These are phyloP conservation scores for Homalodisca vitripennis DNA, from an alignment of 1,140 invertebrate species.

Conservation along the genomic window DNA sequence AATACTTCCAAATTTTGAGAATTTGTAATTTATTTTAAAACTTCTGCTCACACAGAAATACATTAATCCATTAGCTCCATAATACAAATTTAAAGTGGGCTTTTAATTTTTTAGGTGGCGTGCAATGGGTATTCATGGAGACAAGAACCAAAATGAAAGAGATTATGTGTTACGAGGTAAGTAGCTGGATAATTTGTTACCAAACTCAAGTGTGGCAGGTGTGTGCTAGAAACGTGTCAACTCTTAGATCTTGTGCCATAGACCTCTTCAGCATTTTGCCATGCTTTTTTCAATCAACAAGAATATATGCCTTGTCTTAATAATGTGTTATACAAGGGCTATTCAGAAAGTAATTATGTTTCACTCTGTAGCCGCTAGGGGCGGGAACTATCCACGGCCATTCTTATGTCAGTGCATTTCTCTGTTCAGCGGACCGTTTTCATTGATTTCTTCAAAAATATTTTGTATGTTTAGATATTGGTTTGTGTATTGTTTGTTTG, in stretches of 20 bases:
- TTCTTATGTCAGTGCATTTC: too few species aligned
- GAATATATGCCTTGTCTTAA: too few species aligned
- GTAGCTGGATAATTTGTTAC: slow-evolving; percentile 2
- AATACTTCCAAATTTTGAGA: neutral
- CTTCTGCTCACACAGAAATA: too few species aligned
- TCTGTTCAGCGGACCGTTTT: too few species aligned
- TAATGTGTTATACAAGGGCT: neutral
- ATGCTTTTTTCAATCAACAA: too few species aligned
- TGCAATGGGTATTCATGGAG: slow-evolving; percentile 94
- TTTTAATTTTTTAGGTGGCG: slow-evolving; percentile 64
- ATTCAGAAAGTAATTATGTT: neutral
- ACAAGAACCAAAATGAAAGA: slow-evolving; percentile 87
- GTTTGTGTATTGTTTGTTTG: too few species aligned
- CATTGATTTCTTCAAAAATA: too few species aligned
- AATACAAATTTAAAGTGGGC: neutral
- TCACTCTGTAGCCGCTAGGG: too few species aligned
- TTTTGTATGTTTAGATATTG: too few species aligned
- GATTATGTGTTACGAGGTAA: slow-evolving; percentile 61
- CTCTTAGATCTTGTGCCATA: neutral
- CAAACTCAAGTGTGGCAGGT: neutral
- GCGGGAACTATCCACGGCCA: too few species aligned
- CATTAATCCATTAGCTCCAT: neutral
- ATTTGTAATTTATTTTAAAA: neutral
- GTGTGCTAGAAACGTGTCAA: neutral
- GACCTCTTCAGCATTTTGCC: too few species aligned